phyloP scores from a whole-genome alignment of 2,797 vertebrate genomes.

The Clamator glandarius region DNA sequence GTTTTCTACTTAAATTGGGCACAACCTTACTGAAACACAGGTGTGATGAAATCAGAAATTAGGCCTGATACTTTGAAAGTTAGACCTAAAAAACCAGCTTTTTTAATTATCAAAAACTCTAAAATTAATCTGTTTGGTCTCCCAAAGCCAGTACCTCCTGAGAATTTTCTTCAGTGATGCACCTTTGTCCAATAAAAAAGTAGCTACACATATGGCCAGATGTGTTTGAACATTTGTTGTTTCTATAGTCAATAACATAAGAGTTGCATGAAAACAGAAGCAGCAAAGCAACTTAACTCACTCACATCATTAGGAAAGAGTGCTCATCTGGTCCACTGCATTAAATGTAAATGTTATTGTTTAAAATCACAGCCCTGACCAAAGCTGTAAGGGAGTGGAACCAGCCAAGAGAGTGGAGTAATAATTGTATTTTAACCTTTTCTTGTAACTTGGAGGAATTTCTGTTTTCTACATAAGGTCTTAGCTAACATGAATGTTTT shows the following conservation, averaged over 20 bases:
- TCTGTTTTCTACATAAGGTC: neutral
- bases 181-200: neutral
- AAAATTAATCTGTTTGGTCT: neutral
- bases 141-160: neutral
- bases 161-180: neutral
- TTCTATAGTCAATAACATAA: neutral
- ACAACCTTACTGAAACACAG: neutral
- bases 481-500: neutral
- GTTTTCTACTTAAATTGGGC: neutral
- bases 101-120: neutral
- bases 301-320: neutral
- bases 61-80: neutral
- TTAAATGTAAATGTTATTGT: neutral
- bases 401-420: neutral
- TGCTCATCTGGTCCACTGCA: rapidly evolving
- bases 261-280: neutral
- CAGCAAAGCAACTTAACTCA: neutral
- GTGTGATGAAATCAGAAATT: neutral
- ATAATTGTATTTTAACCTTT: neutral
- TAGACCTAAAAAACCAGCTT: neutral
- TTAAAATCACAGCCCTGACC: neutral
- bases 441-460: neutral
- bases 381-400: neutral
- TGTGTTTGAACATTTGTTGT: neutral
- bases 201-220: neutral